Conservation (phyloP, 2,113 vertebrate species). For the Erythrocebus patas region DNA sequence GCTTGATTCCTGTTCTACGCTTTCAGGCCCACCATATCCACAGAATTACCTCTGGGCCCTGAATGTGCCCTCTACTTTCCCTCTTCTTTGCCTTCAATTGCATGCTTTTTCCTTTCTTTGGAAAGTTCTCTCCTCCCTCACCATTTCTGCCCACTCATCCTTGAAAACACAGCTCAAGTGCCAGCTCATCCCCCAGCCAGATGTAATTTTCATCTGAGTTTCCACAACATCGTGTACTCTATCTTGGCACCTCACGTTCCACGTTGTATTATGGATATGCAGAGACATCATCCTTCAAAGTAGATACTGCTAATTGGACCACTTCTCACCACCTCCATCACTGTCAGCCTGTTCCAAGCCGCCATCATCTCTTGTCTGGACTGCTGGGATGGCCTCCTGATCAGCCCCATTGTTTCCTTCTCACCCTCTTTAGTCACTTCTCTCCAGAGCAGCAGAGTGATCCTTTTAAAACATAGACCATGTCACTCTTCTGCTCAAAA, state of each 20-base stretch:
- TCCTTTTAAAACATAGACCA: not conserved
- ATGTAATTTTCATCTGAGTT: slow-evolving; percentile 51
- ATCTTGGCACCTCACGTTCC: slow-evolving; percentile 16
- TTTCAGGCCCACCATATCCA: not conserved
- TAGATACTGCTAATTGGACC: not conserved
- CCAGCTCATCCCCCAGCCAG: slow-evolving; percentile 63
- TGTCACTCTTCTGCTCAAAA: not conserved
- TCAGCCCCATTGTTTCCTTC: not conserved
- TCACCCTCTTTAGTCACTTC: not conserved
- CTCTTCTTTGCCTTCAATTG: not conserved
- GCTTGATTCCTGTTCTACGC: not conserved
- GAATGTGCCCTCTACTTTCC: not conserved
- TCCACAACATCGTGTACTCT: slow-evolving; percentile 47
- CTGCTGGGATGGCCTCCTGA: not conserved
- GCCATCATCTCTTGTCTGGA: not conserved
- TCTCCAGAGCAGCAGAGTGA: not conserved
- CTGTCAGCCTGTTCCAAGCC: not conserved
- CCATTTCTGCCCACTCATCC: slow-evolving; percentile 65
- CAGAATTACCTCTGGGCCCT: not conserved
- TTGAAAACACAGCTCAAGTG: slow-evolving; percentile 61
- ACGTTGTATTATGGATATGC: not conserved
- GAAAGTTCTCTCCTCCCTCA: slow-evolving; percentile 44
- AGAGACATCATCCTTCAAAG: not conserved
- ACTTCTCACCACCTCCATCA: not conserved
- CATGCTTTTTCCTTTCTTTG: not conserved